Percentiles rank a stretch among this genome's conserved stretches.
phyloP scores from a whole-genome alignment of 64 coral and sea anemone species.

The Actinia tenebrosa region DNA sequence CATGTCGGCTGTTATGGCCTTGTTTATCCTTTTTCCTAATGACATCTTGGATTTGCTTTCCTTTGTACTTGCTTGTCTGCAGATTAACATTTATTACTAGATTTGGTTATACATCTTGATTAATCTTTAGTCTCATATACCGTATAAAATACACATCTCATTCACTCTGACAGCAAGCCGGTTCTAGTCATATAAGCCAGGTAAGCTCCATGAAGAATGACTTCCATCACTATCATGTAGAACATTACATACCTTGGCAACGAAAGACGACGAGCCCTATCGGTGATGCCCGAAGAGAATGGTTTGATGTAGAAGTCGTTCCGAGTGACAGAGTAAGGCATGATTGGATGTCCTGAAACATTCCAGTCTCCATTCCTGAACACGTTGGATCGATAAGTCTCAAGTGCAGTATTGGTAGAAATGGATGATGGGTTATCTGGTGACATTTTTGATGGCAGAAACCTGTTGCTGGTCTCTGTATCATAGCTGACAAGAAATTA shows the following conservation, averaged over 20 bases:
- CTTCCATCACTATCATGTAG: too few species aligned
- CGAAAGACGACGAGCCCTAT: too few species aligned
- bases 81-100: too few species aligned
- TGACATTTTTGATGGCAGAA: constrained; percentile 20
- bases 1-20: neutral
- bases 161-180: too few species aligned
- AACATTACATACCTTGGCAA: neutral
- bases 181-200: too few species aligned
- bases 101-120: too few species aligned
- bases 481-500: constrained; percentile 11
- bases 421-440: neutral
- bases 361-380: constrained; percentile 89
- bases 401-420: constrained; percentile 22
- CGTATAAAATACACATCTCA: too few species aligned
- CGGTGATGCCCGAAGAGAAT: constrained; percentile 2
- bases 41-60: neutral
- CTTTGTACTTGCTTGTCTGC: neutral
- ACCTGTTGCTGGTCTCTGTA: constrained; percentile 20
- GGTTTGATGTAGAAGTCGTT: constrained; percentile 67
- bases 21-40: neutral
- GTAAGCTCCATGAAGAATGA: too few species aligned
- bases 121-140: neutral
- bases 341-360: neutral
- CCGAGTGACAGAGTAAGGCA: constrained; percentile 57
- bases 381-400: constrained; percentile 69